Base-by-base conservation (phyloP, 2,888 invertebrate genomes). In the Netelia inedita region DNA sequence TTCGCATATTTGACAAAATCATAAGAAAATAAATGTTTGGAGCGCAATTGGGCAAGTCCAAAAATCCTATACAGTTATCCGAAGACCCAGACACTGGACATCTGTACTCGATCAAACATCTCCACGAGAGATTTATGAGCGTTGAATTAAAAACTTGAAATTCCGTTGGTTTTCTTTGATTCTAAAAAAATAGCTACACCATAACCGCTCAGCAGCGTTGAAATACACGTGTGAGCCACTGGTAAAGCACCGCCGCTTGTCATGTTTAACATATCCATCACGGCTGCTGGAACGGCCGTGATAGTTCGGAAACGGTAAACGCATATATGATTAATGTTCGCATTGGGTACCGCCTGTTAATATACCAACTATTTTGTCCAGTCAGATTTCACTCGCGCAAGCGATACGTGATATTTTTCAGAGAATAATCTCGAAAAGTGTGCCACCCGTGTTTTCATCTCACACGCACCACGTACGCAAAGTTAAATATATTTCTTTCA, bases 241-340 rank as follows among this genome's bases (percentile, higher is more conserved):
- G 69, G 3, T 41, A 10, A 50, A 19, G 21, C 21, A 43, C 2
- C 46, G 46, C 11, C 6, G 73, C 50, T 63, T 50, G 74, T 57
- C 57, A 74, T 53, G 63, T 74, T 74, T 16, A 72, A 65, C 79
- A 57, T 53, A 35, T 55, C 55, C 53, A 2, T 35, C 8, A 16
- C 53, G 14, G 50, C 10, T 63, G 63, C 50, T 79, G 66, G 46
- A 43, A 46, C 59, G 68, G 43, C 68, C 43, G 23, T 23, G 55
- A 57, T 10, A 21, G 63, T 59, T 21, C 16, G 72, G 65, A 46
- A 46, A 73, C 66, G 66, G 66, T 55, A 50, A 59, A 59, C 19
- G 28, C 72, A 35, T 19, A 23, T 23, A 66, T 78, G 82, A 78
- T 82, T 78, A 68, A 82, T 78, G 72, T 61, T 50, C 57, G 1